phyloP scores from a whole-genome alignment of 2,797 vertebrate genomes.

The Sebastes reedi region DNA sequence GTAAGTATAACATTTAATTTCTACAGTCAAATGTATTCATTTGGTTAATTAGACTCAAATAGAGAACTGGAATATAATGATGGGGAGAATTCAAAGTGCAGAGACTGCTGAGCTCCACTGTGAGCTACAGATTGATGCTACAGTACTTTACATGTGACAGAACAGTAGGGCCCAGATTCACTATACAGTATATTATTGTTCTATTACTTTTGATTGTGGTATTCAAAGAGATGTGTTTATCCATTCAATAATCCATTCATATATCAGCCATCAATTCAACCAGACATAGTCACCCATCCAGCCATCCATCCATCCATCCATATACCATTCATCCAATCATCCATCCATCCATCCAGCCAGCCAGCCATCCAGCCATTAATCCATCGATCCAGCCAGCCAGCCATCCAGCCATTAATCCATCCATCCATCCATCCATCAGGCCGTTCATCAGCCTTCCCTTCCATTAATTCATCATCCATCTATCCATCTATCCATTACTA shows the following conservation, averaged over 20 bases:
- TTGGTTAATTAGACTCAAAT: slow-evolving; percentile 7
- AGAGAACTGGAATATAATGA: not conserved
- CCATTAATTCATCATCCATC: not conserved
- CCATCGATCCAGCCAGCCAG: not conserved
- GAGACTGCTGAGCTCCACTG: not conserved
- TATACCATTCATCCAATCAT: not conserved
- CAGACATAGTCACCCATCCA: not conserved
- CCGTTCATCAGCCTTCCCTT: no score
- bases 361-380: not conserved
- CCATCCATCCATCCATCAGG: not conserved
- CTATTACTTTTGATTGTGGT: not conserved
- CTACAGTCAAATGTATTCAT: not conserved
- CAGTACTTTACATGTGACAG: not conserved
- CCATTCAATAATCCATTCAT: not conserved
- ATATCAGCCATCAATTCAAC: not conserved
- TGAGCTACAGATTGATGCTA: not conserved
- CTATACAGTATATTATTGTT: not conserved
- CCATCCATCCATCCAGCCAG: not conserved
- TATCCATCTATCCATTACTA: not conserved
- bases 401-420: not conserved
- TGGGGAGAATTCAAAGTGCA: not conserved
- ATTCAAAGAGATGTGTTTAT: not conserved
- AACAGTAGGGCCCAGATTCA: not conserved
- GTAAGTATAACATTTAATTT: slow-evolving; percentile 25
- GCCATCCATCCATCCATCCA: not conserved